Base-by-base conservation (phyloP, 2,113 vertebrate species). In the Antidorcas marsupialis region DNA sequence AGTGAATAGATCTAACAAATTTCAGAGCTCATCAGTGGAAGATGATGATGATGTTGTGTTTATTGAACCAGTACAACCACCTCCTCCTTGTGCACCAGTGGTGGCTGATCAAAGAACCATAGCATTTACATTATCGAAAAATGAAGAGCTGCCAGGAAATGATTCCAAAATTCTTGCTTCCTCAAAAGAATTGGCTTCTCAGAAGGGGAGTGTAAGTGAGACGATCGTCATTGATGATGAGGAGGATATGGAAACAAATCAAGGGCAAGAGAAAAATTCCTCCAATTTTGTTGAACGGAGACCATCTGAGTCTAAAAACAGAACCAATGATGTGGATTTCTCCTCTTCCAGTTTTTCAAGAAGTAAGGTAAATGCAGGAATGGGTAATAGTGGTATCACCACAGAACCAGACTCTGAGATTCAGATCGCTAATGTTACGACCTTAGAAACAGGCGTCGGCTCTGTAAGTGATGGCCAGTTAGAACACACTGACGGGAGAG, bases 151-250 rank as follows among this genome's bases (percentile, higher is more conserved):
- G 85, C 99, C 99, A 89, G 99, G 98, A 96, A 99, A 97, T 97
- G 99, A 99, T 92, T 98, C 98, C 83, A 99, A 99, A 98, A 97
- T 98, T 91, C 97, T 98, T 97, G 87, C 98, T 98, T 97, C 98
- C 95, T 97, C 98, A 36, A 99, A 99, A 98, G 99, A 99, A 71
- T 97, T 99, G 96, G 94, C 97, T 96, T 98, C 99, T 98, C 99
- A 99, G 64, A 99, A 99, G 92, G 98, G 99, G 95, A 99, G 98
- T 98, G 98, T 99, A 97, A 99, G 99, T 82, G 99, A 99, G 98
- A 99, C 99, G 87, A 99, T 99, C 97, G 99, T 99, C 98, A 99
- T 99, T 95, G 99, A 99, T 47, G 99, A 99, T 43, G 99, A 99
- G 99, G 99, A 99, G 97, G 99, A 99, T 89, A 97, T 98, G 93